phyloP scores from a whole-genome alignment of 2,113 vertebrate species.

The Narcine bancroftii region DNA sequence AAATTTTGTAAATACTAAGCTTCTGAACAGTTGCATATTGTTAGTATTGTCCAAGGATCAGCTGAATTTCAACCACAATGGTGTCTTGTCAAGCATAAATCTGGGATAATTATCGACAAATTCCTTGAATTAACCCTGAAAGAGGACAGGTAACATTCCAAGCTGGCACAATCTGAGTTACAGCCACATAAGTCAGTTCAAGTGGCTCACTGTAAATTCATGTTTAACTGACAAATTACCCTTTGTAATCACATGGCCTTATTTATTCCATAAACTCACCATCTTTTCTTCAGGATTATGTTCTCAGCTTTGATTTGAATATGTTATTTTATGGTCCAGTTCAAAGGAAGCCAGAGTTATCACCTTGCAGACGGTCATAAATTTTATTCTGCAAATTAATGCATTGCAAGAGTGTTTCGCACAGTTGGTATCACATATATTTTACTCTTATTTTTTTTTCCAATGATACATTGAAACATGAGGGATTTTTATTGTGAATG shows the following conservation, averaged over 20 bases:
- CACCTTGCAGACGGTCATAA: not conserved
- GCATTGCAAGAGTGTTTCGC: not conserved
- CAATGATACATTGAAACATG: slow-evolving; percentile 10
- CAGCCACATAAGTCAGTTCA: not conserved
- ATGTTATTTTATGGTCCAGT: not conserved
- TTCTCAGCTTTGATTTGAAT: not conserved
- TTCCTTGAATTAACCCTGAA: not conserved
- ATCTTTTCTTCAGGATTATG: not conserved
- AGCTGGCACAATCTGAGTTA: not conserved
- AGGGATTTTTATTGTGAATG: not conserved
- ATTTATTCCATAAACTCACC: not conserved
- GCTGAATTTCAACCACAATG: not conserved
- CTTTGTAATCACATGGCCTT: not conserved
- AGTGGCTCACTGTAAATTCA: not conserved
- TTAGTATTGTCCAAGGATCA: not conserved
- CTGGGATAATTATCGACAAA: no score
- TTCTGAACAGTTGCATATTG: not conserved
- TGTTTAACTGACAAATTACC: not conserved
- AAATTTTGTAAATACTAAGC: not conserved
- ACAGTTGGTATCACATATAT: not conserved
- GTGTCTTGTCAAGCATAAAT: not conserved
- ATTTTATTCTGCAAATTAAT: not conserved
- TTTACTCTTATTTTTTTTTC: not conserved
- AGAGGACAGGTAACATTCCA: not conserved
- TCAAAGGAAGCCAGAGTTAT: not conserved